Percentiles rank a stretch among this genome's conserved stretches.
Evolutionary conservation across 1,140 invertebrate species (phyloP).

Genomic region (Leptonema lineaticorne): DNA sequence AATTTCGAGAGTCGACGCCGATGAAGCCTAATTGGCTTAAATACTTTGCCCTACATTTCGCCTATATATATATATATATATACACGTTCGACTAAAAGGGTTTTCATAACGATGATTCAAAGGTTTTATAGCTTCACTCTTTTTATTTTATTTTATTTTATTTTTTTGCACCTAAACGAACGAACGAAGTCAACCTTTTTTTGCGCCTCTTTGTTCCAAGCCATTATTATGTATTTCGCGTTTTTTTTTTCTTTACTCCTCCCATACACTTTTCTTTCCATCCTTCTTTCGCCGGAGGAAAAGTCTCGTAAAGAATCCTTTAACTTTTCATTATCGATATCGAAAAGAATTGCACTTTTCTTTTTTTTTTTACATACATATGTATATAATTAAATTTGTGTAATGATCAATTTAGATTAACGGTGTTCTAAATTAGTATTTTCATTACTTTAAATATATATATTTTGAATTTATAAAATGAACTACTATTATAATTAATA

Average conservation of each 20-base stretch:
- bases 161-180: not conserved
- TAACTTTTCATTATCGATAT: constrained; percentile 4
- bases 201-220: not conserved
- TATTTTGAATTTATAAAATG: no score
- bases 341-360: not conserved
- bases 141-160: no score
- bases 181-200: not conserved
- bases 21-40: constrained; percentile 26
- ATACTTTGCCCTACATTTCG: constrained; percentile 22
- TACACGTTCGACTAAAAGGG: constrained; percentile 21
- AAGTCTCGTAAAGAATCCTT: not conserved
- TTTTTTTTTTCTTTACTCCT: no score
- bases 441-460: no score
- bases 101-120: constrained; percentile 29
- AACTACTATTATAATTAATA: no score
- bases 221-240: no score
- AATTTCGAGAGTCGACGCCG: constrained; percentile 22
- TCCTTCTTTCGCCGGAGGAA: not conserved
- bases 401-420: no score
- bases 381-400: no score
- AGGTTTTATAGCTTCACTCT: constrained; percentile 12
- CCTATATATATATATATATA: no score
- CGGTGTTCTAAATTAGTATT: no score
- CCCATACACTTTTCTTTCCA: no score
- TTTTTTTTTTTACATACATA: no score